Percentiles rank a stretch among this genome's conserved stretches.
These are phyloP conservation scores for Amphipyra tragopoginis DNA, from an alignment of 2,888 invertebrate species.

Conservation along the genomic window DNA sequence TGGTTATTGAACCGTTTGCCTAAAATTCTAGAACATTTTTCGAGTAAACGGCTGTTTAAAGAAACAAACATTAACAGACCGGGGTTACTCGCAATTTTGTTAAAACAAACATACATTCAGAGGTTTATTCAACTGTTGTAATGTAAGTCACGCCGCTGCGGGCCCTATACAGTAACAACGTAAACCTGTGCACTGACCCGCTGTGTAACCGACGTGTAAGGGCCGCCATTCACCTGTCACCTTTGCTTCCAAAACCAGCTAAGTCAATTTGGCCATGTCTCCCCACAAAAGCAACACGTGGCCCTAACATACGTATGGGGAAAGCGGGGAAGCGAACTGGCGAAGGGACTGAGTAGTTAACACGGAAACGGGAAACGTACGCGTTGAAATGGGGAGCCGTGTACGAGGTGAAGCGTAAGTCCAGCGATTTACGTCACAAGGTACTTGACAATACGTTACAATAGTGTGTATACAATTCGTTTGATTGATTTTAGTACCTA, in stretches of 20 bases:
- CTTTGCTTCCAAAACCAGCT: constrained; percentile 39
- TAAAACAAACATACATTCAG: background rate
- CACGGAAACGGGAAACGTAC: constrained; percentile 50
- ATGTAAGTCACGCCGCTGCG: constrained; percentile 8
- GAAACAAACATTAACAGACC: too few species aligned
- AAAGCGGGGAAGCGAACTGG: constrained; percentile 17
- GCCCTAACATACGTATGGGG: constrained; percentile 18
- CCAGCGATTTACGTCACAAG: constrained; percentile 31
- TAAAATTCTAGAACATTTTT: too few species aligned
- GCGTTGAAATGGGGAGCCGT: constrained; percentile 34
- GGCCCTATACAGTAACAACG: constrained; percentile 10
- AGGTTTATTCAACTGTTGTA: background rate
- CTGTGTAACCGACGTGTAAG: constrained; percentile 29
- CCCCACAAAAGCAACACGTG: constrained; percentile 55
- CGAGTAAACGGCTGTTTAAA: too few species aligned
- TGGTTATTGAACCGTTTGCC: too few species aligned
- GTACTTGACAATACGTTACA: constrained; percentile 20
- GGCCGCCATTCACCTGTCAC: constrained; percentile 45
- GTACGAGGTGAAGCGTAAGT: constrained; percentile 26
- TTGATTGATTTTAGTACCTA: background rate
- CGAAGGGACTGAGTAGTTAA: constrained; percentile 46
- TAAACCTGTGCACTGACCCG: constrained; percentile 36
- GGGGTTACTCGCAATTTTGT: too few species aligned
- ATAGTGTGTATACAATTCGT: constrained; percentile 8
- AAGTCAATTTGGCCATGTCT: constrained; percentile 40